Percentiles rank a stretch among this genome's conserved stretches.
Evolutionary conservation across 2,888 invertebrate species (phyloP).

Genomic region (Epinotia ramella): DNA sequence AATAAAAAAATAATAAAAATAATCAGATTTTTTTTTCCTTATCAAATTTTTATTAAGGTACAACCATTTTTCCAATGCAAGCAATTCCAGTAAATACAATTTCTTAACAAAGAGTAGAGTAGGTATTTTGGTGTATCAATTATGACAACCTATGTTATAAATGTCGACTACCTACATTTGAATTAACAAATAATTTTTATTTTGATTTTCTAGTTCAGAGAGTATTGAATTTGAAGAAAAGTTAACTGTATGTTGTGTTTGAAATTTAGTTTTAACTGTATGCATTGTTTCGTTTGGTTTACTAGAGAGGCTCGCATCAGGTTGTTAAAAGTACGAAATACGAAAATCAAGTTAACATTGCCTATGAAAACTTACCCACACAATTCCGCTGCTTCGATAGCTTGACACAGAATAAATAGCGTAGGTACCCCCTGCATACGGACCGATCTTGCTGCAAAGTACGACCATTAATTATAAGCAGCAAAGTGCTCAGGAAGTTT

Average conservation of each 20-base stretch:
- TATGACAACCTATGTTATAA: too few species aligned
- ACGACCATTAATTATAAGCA: conserved; percentile 42
- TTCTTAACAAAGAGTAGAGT: too few species aligned
- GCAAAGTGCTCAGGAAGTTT: conserved; percentile 40
- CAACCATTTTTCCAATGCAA: too few species aligned
- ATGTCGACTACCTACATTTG: too few species aligned
- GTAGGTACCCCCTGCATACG: conserved; percentile 20
- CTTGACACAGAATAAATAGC: conserved; percentile 34
- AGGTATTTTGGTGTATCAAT: too few species aligned
- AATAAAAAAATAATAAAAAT: too few species aligned
- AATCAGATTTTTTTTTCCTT: too few species aligned
- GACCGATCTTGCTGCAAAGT: conserved; percentile 29
- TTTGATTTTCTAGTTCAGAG: too few species aligned
- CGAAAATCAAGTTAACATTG: not conserved
- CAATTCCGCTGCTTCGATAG: not conserved
- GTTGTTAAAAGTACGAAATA: not conserved
- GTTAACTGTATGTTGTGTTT: not conserved
- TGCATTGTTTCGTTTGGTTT: not conserved
- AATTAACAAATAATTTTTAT: too few species aligned
- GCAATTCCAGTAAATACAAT: too few species aligned
- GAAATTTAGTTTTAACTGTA: too few species aligned
- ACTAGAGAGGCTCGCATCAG: not conserved
- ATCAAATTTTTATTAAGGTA: not conserved
- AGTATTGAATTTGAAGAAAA: too few species aligned
- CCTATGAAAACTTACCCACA: not conserved